Base-by-base conservation (phyloP, 2,797 vertebrate genomes). In the Morelia viridis region DNA sequence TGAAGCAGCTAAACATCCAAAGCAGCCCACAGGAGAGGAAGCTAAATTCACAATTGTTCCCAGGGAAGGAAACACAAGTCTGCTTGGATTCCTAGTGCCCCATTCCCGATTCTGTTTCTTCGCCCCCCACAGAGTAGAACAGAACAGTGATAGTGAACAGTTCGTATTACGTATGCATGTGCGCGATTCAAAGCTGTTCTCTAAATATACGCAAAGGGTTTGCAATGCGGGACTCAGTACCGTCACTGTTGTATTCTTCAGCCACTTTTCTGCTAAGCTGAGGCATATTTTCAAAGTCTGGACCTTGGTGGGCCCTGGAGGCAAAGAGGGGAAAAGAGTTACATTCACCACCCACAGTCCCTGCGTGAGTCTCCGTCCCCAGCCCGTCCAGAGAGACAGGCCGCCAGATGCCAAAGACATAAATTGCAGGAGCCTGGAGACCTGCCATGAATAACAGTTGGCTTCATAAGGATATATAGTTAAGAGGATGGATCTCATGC, bases 261-360 rank as follows among this genome's bases (percentile, higher is more conserved):
- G 96, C 98, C 99, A 98, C 46, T 98, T 98, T 85, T 99, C 97
- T 28, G 98, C 98, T 53, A 99, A 98, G 88, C 96, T 97, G 90
- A 99, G 97, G 94, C 99, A 99, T 96, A 99, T 98, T 96, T 98
- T 98, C 83, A 99, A 95, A 64, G 98, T 98, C 87, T 98, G 97
- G 57, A 98, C 98, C 96, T 99, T 99, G 95, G 98, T 98, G 65
- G 97, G 96, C 61, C 99, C 99, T 99, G 94, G 46, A 93, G n/a
- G 7, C 57, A 26, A n/a, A 61, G 56, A 31, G 1, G 0, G 3
- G 0, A 1, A 4, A 41, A 80, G 8, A 11, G 0, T 31, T 17
- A 1, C 1, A 0, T 46, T 3, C 19, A 2, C 22, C 15, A 26
- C 35, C n/a, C 65, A 31, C n/a, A 22, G 35, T 9, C 3, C 31